These are phyloP conservation scores for Heliothis virescens DNA, from an alignment of 1,140 invertebrate genomes.

Conservation along the genomic window DNA sequence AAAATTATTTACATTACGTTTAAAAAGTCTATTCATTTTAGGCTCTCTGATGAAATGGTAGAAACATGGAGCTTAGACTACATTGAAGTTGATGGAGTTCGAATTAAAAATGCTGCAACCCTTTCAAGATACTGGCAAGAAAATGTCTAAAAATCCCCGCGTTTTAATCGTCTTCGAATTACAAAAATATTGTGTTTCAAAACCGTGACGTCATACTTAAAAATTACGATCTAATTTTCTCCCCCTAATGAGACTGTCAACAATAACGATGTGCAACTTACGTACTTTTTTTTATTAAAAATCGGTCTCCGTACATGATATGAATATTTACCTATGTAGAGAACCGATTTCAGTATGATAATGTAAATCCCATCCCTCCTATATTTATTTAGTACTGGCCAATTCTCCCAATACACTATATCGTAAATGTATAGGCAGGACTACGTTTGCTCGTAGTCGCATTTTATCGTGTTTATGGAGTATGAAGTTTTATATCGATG, in stretches of 20 bases:
- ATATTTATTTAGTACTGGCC: constrained; percentile 46
- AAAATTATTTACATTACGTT: constrained; percentile 15
- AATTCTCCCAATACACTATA: constrained; percentile 48
- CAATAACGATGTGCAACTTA: constrained; percentile 59
- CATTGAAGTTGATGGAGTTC: background rate
- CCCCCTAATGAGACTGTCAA: constrained; percentile 55
- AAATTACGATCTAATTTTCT: constrained; percentile 50
- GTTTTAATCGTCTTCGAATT: background rate
- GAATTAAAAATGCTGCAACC: background rate
- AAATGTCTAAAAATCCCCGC: background rate
- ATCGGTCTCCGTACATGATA: constrained; percentile 44
- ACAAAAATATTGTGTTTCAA: constrained; percentile 52
- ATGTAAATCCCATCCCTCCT: constrained; percentile 2
- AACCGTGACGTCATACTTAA: constrained; percentile 51
- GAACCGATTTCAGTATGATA: constrained; percentile 44
- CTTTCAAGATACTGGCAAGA: background rate
- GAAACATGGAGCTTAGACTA: background rate
- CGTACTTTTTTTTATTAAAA: constrained; percentile 36
- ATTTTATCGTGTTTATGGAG: background rate
- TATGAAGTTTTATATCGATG: background rate
- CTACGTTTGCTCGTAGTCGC: constrained; percentile 21
- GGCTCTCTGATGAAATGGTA: background rate
- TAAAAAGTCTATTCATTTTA: constrained; percentile 2
- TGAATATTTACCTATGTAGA: constrained; percentile 39
- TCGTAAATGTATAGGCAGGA: constrained; percentile 11